Conservation (phyloP, 2,113 vertebrate species). For the Rhizomys pruinosus region DNA sequence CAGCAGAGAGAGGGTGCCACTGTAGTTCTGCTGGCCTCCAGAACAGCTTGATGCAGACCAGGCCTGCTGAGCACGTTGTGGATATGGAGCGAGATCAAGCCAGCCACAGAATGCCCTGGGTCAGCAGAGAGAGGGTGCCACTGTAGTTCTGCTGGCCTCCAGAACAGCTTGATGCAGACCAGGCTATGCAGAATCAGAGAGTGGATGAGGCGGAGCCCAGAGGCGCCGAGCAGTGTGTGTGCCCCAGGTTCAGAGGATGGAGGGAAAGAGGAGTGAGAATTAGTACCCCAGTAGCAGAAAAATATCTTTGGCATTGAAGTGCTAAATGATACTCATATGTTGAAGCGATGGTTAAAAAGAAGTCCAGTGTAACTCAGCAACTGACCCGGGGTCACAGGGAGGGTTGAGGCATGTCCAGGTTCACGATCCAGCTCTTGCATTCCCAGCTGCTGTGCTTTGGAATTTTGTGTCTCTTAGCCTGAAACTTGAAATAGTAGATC, state of each 20-base stretch:
- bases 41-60: no score
- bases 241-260: background rate
- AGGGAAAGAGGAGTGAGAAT: background rate
- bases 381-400: background rate
- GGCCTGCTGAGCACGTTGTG: no score
- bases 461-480: background rate
- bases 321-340: background rate
- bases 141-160: no score
- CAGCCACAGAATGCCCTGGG: fast-evolving
- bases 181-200: background rate
- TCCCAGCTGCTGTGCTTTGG: background rate
- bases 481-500: background rate
- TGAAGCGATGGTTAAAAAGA: background rate
- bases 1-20: background rate
- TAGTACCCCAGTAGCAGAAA: background rate
- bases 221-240: background rate
- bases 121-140: background rate
- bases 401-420: background rate
- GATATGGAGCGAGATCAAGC: no score
- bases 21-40: no score
- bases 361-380: background rate
- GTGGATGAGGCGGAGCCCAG: background rate
- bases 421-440: background rate
- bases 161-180: background rate
- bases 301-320: background rate